phyloP scores from a whole-genome alignment of 2,888 invertebrate genomes.

The Thymelicus acteon region DNA sequence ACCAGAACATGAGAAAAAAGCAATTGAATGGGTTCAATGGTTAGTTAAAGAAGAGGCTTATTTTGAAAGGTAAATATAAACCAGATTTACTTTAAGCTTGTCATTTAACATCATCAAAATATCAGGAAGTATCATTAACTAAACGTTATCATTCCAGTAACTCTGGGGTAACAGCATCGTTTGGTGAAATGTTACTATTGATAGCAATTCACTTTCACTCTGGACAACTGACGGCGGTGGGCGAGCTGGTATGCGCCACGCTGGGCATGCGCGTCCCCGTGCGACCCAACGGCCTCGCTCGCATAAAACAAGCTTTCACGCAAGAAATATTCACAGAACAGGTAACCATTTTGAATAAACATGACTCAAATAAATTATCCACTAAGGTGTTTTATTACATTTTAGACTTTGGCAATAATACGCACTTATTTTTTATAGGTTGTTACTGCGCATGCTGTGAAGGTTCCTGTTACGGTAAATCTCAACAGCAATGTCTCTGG shows the following conservation, averaged over 20 bases:
- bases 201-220: conserved; percentile 99
- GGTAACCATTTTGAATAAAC: conserved; percentile 62
- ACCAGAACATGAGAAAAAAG: conserved; percentile 92
- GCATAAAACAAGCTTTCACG: conserved; percentile 97
- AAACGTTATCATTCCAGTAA: conserved; percentile 75
- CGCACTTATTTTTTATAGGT: conserved; percentile 78
- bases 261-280: conserved; percentile 97
- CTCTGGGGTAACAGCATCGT: conserved; percentile 93
- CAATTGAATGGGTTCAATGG: conserved; percentile 97
- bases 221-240: conserved; percentile 96
- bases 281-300: conserved; percentile 92
- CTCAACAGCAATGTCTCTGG: conserved; percentile 95
- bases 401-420: background rate
- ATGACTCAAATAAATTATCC: too few relatives aligned
- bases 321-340: conserved; percentile 99
- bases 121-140: too few relatives aligned
- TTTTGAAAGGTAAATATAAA: conserved; percentile 87
- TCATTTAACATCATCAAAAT: too few relatives aligned
- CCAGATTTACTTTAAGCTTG: too few relatives aligned
- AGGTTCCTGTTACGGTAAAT: conserved; percentile 96
- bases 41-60: conserved; percentile 95
- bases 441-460: conserved; percentile 97
- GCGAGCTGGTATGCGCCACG: conserved; percentile 96
- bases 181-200: conserved; percentile 97
- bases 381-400: background rate